Evolutionary conservation across 2,888 invertebrate species (phyloP), one percentile per base, ranked within the genome.

Genomic region (Eustalomyia histrio): DNA sequence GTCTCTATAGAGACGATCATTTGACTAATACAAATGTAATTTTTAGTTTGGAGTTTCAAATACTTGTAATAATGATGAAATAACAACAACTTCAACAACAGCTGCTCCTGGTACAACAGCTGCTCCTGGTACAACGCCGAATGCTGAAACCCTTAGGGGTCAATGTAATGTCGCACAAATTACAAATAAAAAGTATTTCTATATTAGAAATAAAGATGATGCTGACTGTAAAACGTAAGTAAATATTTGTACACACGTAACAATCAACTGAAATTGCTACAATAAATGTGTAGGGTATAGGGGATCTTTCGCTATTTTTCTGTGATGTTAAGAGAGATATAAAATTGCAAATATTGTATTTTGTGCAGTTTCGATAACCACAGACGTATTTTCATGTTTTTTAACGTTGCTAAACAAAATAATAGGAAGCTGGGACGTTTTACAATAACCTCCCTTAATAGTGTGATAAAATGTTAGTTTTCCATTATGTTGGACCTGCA

Each of bases 31-130:
- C 12, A 39, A 39, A 39, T 12, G 1, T 39, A 12, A 39, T 5
- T 47, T 47, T 47, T 47, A 47, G 43, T 47, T 47, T n/a, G 43
- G n/a, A 47, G 14, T n/a, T n/a, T 47, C 43, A 47, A 47, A 47
- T 47, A 47, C 43, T n/a, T 47, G 43, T n/a, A 47, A 6, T 47
- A 47, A 47, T 47, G 43, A 47, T n/a, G 43, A 47, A 6, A n/a
- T n/a, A 47, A 47, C 43, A 6, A 47, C 43, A 47, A n/a, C 43
- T 2, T 3, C 43, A n/a, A 47, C 39, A 39, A 14, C 14, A 12
- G 12, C 10, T 47, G 43, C n/a, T 47, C 43, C 43, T 14, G 12
- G 14, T 6, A 47, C 43, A 47, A 47, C 43, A 12, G 12, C 10
- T 47, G 43, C n/a, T 47, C 43, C 43, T 14, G 12, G 14, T 6